phyloP scores from a whole-genome alignment of 2,888 invertebrate species.

The Stictocephala bisonia region DNA sequence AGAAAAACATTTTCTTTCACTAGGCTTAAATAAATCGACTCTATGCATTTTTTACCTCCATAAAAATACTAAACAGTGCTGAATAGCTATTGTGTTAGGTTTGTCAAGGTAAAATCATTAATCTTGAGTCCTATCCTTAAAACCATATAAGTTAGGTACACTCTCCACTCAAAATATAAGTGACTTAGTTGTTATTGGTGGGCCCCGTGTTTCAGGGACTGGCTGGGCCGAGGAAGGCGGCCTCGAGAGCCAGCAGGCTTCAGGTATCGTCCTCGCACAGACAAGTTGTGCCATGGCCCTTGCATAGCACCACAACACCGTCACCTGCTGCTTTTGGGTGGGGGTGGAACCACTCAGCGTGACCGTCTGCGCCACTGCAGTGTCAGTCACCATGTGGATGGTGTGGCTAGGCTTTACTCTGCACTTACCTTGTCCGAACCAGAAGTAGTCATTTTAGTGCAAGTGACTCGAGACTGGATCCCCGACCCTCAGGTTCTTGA shows the following conservation, averaged over 20 bases:
- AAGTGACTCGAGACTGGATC: slow-evolving; percentile 48
- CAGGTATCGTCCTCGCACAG: slow-evolving; percentile 46
- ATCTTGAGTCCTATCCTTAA: no score
- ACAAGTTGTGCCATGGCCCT: slow-evolving; percentile 43
- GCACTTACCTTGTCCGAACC: slow-evolving; percentile 39
- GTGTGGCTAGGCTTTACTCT: slow-evolving; percentile 39
- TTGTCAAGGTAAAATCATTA: no score
- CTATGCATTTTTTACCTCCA: no score
- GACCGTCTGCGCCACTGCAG: slow-evolving; percentile 49
- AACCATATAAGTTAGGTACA: no score
- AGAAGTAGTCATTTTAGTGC: slow-evolving; percentile 36
- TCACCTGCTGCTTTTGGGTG: slow-evolving; percentile 38
- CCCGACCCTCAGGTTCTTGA: slow-evolving; percentile 53
- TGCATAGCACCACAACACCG: slow-evolving; percentile 42
- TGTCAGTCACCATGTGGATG: slow-evolving; percentile 44
- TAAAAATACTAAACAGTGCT: no score
- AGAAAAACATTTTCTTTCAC: no score
- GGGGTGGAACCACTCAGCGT: slow-evolving; percentile 36
- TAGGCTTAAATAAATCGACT: no score
- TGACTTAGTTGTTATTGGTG: no score
- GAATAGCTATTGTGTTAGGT: no score
- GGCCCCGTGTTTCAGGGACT: no score
- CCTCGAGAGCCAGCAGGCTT: slow-evolving; percentile 44
- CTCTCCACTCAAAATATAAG: no score
- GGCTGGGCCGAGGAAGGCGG: slow-evolving; percentile 25